Percentiles rank a stretch among this genome's conserved stretches.
Evolutionary conservation across 2,113 vertebrate species (phyloP).

Genomic region (Phalacrocorax aristotelis): DNA sequence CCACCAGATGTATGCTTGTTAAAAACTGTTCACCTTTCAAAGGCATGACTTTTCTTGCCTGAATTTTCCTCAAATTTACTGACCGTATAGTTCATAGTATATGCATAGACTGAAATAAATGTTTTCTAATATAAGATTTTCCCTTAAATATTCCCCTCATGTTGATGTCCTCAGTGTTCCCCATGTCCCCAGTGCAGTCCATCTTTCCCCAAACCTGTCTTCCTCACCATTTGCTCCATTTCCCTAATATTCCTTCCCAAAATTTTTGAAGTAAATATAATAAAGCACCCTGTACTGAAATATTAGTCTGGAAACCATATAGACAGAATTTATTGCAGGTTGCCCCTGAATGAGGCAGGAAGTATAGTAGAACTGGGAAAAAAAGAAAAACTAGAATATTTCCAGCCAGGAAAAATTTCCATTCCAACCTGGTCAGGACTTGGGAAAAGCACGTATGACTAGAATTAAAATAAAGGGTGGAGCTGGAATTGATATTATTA

Average conservation of each 20-base stretch:
- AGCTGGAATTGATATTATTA: neutral
- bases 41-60: neutral
- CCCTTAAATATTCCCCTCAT: neutral
- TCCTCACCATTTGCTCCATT: neutral
- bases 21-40: neutral
- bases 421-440: neutral
- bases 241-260: neutral
- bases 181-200: neutral
- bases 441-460: neutral
- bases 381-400: neutral
- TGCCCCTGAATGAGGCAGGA: neutral
- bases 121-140: neutral
- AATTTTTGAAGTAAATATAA: neutral
- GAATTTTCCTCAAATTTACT: neutral
- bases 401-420: neutral
- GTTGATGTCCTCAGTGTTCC: no score
- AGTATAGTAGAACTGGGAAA: neutral
- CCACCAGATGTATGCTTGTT: neutral
- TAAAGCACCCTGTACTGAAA: neutral
- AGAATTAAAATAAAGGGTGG: neutral
- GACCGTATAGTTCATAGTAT: neutral
- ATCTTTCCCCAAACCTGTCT: neutral
- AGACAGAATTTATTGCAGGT: neutral
- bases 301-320: neutral
- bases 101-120: neutral